Conservation (phyloP, 2,888 invertebrate genomes). For the Amphiduros pacificus region DNA sequence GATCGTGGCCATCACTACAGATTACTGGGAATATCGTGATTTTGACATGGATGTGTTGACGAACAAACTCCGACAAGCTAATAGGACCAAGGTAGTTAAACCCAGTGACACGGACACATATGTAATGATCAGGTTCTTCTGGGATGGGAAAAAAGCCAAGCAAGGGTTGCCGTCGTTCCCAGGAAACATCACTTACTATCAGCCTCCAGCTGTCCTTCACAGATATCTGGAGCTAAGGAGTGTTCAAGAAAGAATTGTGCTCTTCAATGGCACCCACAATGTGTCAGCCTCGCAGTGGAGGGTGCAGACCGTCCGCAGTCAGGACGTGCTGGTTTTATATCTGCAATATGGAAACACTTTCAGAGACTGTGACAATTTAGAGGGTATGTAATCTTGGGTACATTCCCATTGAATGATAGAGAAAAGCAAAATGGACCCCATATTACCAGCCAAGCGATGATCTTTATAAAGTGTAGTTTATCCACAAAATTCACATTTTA, state of each 20-base stretch:
- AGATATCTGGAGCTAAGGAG: background rate
- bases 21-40: constrained; percentile 48
- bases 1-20: constrained; percentile 44
- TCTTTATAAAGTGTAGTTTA: no score
- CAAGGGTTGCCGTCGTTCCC: no score
- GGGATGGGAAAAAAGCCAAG: constrained; percentile 15
- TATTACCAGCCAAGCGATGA: no score
- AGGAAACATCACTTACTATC: constrained; percentile 7
- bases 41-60: constrained; percentile 35
- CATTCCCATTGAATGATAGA: no score
- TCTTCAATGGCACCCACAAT: background rate
- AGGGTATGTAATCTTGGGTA: constrained; percentile 34
- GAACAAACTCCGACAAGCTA: constrained; percentile 24
- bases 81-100: constrained; percentile 28
- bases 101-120: constrained; percentile 43
- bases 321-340: constrained; percentile 34
- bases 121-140: constrained; percentile 29
- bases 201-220: constrained; percentile 19
- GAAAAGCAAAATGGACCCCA: no score
- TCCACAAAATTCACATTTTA: no score
- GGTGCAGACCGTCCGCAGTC: background rate
- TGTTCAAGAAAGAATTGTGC: background rate
- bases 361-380: constrained; percentile 45
- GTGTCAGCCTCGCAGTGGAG: background rate
- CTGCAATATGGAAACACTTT: constrained; percentile 47